These are phyloP conservation scores for Lutjanus argentimaculatus DNA, from an alignment of 2,797 vertebrate genomes.

Conservation along the genomic window DNA sequence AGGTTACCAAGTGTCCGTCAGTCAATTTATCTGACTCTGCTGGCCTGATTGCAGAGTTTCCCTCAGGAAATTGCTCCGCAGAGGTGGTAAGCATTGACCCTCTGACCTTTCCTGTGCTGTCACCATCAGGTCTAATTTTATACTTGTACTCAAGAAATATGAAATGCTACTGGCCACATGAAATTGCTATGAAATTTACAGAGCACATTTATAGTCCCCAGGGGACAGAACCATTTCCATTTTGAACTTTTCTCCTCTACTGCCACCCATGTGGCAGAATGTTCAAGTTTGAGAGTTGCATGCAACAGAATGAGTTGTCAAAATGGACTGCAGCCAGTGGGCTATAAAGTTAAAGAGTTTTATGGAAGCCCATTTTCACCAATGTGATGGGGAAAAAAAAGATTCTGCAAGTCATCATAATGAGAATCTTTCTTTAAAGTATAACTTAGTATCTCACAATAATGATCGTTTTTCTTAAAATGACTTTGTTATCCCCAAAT, in stretches of 20 bases:
- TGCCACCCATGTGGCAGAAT: not conserved
- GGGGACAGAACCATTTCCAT: not conserved
- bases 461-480: too few relatives aligned
- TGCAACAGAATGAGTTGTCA: not conserved
- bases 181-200: not conserved
- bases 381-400: too few relatives aligned
- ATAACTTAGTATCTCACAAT: too few relatives aligned
- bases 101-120: not conserved
- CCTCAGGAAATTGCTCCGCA: not conserved
- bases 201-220: not conserved
- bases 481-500: too few relatives aligned
- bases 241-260: not conserved
- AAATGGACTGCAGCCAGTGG: not conserved
- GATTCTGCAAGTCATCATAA: too few relatives aligned
- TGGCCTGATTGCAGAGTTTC: not conserved
- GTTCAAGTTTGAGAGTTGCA: not conserved
- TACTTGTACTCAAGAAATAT: not conserved
- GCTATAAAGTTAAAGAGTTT: not conserved
- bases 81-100: not conserved
- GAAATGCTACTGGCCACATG: not conserved
- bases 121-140: not conserved
- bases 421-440: too few relatives aligned
- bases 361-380: too few relatives aligned
- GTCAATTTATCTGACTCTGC: not conserved
- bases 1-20: not conserved